Evolutionary conservation across 2,888 invertebrate genomes (phyloP).

Genomic region (Oithona nana): DNA sequence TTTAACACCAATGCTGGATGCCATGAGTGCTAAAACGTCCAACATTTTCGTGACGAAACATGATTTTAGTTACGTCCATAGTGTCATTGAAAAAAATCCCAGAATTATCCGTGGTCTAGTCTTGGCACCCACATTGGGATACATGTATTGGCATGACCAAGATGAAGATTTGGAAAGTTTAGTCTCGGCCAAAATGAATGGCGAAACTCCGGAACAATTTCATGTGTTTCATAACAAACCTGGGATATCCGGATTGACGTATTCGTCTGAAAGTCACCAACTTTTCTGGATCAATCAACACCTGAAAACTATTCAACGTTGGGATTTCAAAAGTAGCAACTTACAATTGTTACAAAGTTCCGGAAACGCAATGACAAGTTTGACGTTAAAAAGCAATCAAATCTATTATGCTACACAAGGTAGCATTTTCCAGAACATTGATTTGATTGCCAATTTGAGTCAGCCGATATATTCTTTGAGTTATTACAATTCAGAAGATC

Average conservation of each 20-base stretch:
- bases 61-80: slow-evolving; percentile 44
- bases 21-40: not conserved
- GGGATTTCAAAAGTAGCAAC: not conserved
- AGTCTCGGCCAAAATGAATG: slow-evolving; percentile 12
- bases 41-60: slow-evolving; percentile 48
- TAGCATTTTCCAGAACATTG: no score
- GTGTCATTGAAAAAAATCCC: slow-evolving; percentile 27
- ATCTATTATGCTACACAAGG: no score
- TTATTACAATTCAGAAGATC: no score
- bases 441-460: no score
- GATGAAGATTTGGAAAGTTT: not conserved
- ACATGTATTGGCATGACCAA: slow-evolving; percentile 13
- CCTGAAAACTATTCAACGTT: not conserved
- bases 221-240: not conserved
- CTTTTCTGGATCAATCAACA: not conserved
- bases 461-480: no score
- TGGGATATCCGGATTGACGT: not conserved
- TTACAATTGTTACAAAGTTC: no score
- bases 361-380: no score
- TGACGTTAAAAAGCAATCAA: no score
- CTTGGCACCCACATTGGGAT: not conserved
- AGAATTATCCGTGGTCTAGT: slow-evolving; percentile 9
- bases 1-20: slow-evolving; percentile 25
- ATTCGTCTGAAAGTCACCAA: not conserved
- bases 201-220: not conserved